Evolutionary conservation across 2,888 invertebrate genomes (phyloP), one percentile per base, ranked within the genome.

Genomic region (Platerodrilus igneus): DNA sequence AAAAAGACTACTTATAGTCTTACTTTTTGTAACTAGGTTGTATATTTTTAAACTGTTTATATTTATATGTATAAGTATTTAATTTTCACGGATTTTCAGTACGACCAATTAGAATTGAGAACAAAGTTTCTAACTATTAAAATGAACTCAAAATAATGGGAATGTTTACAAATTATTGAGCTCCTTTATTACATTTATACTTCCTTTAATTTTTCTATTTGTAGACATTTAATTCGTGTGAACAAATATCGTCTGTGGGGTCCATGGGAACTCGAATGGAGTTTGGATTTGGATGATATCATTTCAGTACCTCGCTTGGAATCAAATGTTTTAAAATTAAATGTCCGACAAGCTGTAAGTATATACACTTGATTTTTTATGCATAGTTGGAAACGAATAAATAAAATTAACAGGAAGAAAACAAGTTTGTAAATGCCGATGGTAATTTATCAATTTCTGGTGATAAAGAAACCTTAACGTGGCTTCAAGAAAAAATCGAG

Each of bases 181-280:
- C n/a, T n/a, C n/a, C n/a, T n/a, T n/a, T n/a, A n/a, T n/a, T n/a
- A n/a, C n/a, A n/a, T n/a, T n/a, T n/a, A n/a, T 2, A 30, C 2
- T 14, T 20, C 13, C 2, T 21, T 21, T 7, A 31, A 8, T 10
- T 22, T 37, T 22, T 28, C 13, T 33, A 59, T 70, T 14, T 41
- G 2, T 63, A 88, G 88, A 52, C 82, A 84, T 60, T 73, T 88
- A 37, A 77, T 85, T 61, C 70, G 84, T 59, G 73, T 86, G 41
- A 81, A 84, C 50, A 81, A 83, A 52, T 78, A 79, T 51, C 69
- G 77, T 54, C 73, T 74, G 51, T 80, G 82, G 77, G 80, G 81
- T 20, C 73, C 78, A 5, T 87, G 86, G 83, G 82, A 81, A 53
- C 73, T 84, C 16, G 85, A 85, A 64, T 87, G 87, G 87, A 73